Evolutionary conservation across 2,113 vertebrate genomes (phyloP).

Genomic region (Oceanodroma tethys): DNA sequence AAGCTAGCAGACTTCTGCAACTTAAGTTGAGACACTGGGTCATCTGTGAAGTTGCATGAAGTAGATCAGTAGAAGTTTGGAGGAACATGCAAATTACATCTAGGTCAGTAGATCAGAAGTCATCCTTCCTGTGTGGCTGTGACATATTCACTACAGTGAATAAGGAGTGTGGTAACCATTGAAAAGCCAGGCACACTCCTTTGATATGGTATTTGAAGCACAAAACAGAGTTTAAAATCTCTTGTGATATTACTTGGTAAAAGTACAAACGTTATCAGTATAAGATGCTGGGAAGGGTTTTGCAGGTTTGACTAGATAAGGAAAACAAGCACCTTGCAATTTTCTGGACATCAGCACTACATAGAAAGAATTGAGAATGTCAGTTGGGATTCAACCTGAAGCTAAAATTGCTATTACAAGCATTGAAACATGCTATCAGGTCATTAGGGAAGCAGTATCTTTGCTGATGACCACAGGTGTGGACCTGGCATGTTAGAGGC

Average conservation of each 20-base stretch:
- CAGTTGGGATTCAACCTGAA: background rate
- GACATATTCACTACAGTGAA: background rate
- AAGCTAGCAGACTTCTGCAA: background rate
- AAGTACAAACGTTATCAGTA: background rate
- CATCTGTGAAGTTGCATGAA: background rate
- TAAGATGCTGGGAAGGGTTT: background rate
- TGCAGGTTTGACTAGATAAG: background rate
- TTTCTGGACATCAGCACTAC: background rate
- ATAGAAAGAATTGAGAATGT: background rate
- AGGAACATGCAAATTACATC: background rate
- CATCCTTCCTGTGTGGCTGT: background rate
- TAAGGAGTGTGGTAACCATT: background rate
- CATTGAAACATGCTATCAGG: background rate
- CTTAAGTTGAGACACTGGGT: background rate
- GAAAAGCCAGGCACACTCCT: background rate
- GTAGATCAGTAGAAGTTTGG: background rate
- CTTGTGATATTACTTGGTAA: background rate
- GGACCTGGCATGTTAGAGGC: background rate
- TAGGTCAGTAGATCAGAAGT: background rate
- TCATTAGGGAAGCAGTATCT: background rate
- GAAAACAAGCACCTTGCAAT: background rate
- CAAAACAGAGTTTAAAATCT: background rate
- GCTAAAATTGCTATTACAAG: background rate
- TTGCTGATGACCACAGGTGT: background rate
- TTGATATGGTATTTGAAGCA: background rate